Conservation (phyloP, 2,888 invertebrate species). For the Mesodorylaimus sp. region DNA sequence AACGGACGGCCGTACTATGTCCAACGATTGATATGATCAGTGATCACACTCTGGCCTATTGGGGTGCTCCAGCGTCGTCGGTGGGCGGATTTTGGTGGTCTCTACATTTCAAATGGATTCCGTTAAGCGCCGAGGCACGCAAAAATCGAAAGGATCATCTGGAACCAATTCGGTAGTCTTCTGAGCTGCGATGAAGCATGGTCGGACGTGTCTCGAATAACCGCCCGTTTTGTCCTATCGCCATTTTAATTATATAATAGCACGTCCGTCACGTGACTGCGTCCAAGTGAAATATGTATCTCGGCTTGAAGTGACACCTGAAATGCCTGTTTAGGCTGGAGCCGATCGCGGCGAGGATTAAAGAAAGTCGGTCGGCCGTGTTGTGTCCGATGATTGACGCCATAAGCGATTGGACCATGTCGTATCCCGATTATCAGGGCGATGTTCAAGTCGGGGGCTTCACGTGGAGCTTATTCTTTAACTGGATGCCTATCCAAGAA, state of each 20-base stretch:
- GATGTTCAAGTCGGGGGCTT: slow-evolving; percentile 44
- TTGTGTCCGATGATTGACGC: slow-evolving; percentile 86
- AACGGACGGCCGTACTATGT: slow-evolving; percentile 58
- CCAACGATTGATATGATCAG: slow-evolving; percentile 90
- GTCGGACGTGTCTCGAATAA: no score
- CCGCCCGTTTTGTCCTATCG: no score
- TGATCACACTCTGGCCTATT: slow-evolving; percentile 48
- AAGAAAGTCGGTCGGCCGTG: slow-evolving; percentile 56
- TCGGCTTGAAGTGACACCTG: no score
- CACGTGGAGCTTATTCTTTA: slow-evolving; percentile 75
- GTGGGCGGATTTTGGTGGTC: slow-evolving; percentile 58
- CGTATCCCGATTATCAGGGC: slow-evolving; percentile 32
- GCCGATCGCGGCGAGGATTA: slow-evolving; percentile 65
- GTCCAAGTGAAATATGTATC: no score
- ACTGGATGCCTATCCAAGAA: slow-evolving; percentile 44
- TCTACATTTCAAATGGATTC: slow-evolving; percentile 75
- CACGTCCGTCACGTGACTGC: no score
- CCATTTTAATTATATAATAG: no score
- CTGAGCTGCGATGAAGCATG: no score
- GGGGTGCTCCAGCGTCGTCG: slow-evolving; percentile 28
- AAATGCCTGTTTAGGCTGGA: no score
- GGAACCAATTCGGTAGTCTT: no score
- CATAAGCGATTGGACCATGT: slow-evolving; percentile 59
- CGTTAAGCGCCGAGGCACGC: no score
- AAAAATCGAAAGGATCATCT: no score